Percentiles rank a stretch among this genome's conserved stretches.
These are phyloP conservation scores for Trisateles emortualis DNA, from an alignment of 2,888 invertebrate genomes.

Conservation along the genomic window DNA sequence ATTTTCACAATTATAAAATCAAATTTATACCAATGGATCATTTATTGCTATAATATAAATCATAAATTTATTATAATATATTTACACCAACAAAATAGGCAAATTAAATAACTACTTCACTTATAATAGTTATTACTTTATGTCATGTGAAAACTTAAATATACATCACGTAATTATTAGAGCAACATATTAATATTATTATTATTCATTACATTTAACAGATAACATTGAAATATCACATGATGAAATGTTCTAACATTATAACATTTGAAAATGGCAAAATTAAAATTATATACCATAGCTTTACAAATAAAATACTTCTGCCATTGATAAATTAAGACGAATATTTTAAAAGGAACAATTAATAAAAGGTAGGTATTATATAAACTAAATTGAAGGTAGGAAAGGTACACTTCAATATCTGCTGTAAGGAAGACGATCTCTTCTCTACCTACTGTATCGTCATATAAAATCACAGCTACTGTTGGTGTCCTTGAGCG, in stretches of 20 bases:
- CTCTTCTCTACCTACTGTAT: slow-evolving; percentile 22
- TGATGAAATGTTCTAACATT: slow-evolving; percentile 79
- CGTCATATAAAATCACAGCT: slow-evolving; percentile 52
- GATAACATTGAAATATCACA: slow-evolving; percentile 86
- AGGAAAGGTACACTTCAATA: slow-evolving; percentile 5
- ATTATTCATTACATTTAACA: slow-evolving; percentile 81
- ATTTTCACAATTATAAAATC: slow-evolving; percentile 35
- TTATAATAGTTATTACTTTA: slow-evolving; percentile 53
- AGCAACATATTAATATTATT: slow-evolving; percentile 71
- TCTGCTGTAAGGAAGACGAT: slow-evolving; percentile 25
- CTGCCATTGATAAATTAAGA: slow-evolving; percentile 41
- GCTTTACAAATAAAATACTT: slow-evolving; percentile 60
- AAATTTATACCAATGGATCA: slow-evolving; percentile 35
- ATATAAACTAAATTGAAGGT: slow-evolving; percentile 18
- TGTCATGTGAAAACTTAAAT: slow-evolving; percentile 80
- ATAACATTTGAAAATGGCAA: slow-evolving; percentile 77
- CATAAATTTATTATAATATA: slow-evolving; percentile 60
- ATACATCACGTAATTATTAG: slow-evolving; percentile 68
- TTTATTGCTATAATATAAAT: slow-evolving; percentile 43
- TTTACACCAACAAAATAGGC: slow-evolving; percentile 73
- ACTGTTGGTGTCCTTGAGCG: slow-evolving; percentile 37
- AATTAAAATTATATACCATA: slow-evolving; percentile 62
- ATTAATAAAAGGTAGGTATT: slow-evolving; percentile 27
- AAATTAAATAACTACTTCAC: slow-evolving; percentile 51
- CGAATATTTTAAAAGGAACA: slow-evolving; percentile 57